Evolutionary conservation across 2,113 vertebrate genomes (phyloP).

Genomic region (Elgaria multicarinata): DNA sequence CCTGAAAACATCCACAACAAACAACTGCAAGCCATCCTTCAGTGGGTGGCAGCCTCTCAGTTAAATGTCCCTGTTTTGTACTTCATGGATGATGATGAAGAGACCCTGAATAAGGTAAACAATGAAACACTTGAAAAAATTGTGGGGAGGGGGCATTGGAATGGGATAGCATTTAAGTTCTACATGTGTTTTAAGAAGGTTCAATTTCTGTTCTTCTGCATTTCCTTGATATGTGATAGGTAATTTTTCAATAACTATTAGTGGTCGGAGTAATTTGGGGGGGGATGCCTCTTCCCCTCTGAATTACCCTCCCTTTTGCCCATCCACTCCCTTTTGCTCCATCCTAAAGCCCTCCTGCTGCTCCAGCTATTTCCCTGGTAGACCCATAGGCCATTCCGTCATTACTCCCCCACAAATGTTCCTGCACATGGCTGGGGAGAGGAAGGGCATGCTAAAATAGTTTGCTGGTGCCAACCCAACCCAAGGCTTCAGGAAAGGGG

Average conservation of each 20-base stretch:
- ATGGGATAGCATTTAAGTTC: background rate
- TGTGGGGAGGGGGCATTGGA: background rate
- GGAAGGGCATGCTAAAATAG: background rate
- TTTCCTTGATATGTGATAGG: background rate
- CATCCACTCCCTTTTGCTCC: background rate
- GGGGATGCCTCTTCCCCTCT: background rate
- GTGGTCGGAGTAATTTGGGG: no score
- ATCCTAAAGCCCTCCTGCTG: background rate
- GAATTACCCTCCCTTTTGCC: background rate
- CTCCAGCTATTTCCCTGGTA: background rate
- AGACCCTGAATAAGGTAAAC: slow-evolving; percentile 70
- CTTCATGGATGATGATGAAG: slow-evolving; percentile 62
- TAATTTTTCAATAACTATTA: background rate
- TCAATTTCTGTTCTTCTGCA: background rate
- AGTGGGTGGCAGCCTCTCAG: slow-evolving; percentile 67
- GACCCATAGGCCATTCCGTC: background rate
- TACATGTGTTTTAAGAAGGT: background rate
- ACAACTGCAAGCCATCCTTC: slow-evolving; percentile 65
- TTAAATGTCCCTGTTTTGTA: slow-evolving; percentile 60
- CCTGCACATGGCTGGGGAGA: background rate
- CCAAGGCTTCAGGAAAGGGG: background rate
- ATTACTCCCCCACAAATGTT: background rate
- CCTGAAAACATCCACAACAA: slow-evolving; percentile 59
- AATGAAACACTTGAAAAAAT: background rate
- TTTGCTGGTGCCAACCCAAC: background rate